A percentile compares a stretch with the other conserved stretches of the same genome.
Conservation (phyloP, 2,113 vertebrate species). For the Chaetodon trifascialis region DNA sequence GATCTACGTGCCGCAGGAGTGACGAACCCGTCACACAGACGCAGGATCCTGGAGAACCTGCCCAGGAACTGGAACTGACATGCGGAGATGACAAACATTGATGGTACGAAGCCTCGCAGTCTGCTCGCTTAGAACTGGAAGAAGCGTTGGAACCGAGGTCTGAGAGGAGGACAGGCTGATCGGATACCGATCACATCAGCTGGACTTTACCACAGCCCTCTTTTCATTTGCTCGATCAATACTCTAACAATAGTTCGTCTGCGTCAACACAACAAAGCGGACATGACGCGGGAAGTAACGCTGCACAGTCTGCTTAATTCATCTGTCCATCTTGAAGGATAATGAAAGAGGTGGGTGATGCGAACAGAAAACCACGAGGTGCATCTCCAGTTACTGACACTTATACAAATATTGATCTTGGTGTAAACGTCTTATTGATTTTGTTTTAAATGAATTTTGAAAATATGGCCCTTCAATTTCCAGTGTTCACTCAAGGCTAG, state of each 20-base stretch:
- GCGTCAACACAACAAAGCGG: constrained; percentile 37
- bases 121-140: constrained; percentile 51
- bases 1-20: constrained; percentile 78
- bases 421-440: constrained; percentile 50
- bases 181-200: constrained; percentile 3
- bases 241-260: constrained; percentile 37
- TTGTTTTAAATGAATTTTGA: constrained; percentile 45
- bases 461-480: constrained; percentile 43
- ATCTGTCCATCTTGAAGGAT: constrained; percentile 5
- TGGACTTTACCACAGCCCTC: constrained; percentile 30
- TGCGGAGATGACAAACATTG: not conserved
- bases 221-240: constrained; percentile 44
- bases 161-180: constrained; percentile 17
- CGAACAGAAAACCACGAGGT: constrained; percentile 38
- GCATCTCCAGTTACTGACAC: constrained; percentile 33
- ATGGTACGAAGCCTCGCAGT: constrained; percentile 2
- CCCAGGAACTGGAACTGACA: constrained; percentile 83
- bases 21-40: constrained; percentile 76
- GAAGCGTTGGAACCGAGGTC: constrained; percentile 5
- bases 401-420: constrained; percentile 47
- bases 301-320: constrained; percentile 33
- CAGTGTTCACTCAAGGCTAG: constrained; percentile 39
- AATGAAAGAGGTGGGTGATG: constrained; percentile 8
- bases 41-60: constrained; percentile 79
- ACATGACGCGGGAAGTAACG: constrained; percentile 22